These are phyloP conservation scores for Pachymerium ferrugineum DNA, from an alignment of 2,888 invertebrate genomes.

Conservation along the genomic window DNA sequence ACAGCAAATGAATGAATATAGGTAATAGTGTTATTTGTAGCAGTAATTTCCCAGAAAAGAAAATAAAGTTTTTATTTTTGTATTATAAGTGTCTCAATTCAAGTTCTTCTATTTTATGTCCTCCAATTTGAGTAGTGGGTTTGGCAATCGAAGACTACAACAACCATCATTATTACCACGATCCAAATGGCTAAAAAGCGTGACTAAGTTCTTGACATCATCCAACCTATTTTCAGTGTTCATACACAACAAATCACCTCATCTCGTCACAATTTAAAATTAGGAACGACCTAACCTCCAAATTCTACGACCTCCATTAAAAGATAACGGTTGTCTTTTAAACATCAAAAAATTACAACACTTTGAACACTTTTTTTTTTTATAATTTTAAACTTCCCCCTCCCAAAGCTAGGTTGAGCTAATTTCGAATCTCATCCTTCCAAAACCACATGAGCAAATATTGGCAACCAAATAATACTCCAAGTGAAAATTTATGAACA, in stretches of 20 bases:
- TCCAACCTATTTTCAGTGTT: conserved; percentile 10
- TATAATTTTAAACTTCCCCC: neutral
- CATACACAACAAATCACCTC: neutral
- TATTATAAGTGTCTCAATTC: no score
- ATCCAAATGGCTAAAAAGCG: neutral
- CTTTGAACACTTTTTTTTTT: neutral
- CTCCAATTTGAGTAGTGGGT: neutral
- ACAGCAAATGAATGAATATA: neutral
- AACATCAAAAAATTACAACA: neutral
- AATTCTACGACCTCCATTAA: no score
- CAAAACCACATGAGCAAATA: neutral
- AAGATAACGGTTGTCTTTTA: neutral
- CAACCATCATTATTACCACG: neutral
- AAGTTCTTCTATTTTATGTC: no score
- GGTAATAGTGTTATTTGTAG: no score
- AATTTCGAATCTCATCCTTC: neutral
- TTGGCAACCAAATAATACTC: neutral
- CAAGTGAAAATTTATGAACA: neutral
- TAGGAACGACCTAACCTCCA: neutral
- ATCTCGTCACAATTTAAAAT: conserved; percentile 12
- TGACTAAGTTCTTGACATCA: conserved; percentile 11
- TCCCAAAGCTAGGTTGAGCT: no score
- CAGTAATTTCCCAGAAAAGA: neutral
- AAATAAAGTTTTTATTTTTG: no score
- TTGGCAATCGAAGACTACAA: neutral